Percentiles rank a stretch among this genome's conserved stretches.
These are phyloP conservation scores for Rhynchomys soricoides DNA, from an alignment of 2,113 vertebrate genomes.

Conservation along the genomic window DNA sequence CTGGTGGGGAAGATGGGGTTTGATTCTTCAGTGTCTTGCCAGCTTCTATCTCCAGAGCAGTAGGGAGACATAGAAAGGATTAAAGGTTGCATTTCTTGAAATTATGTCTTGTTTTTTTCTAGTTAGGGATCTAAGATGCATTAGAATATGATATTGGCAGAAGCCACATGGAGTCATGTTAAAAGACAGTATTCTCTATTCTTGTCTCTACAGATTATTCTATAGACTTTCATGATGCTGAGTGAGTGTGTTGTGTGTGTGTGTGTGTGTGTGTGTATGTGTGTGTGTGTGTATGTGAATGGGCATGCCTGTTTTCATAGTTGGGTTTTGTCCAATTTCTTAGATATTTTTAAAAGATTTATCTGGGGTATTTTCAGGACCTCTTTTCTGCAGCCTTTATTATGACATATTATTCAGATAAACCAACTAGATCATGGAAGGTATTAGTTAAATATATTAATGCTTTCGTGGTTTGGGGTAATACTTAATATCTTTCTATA, in stretches of 20 bases:
- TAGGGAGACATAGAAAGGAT: fast-evolving
- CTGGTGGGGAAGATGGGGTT: fast-evolving
- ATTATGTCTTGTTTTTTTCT: not conserved
- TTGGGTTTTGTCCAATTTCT: not conserved
- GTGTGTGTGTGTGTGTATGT: too few relatives aligned
- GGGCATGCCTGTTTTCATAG: not conserved
- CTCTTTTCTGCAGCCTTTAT: not conserved
- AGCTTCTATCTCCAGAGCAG: not conserved
- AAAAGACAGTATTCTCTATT: not conserved
- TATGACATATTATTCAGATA: not conserved
- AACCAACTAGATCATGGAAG: not conserved
- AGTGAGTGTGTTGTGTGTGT: too few relatives aligned
- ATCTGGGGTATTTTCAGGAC: not conserved
- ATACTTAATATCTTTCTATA: not conserved
- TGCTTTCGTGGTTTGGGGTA: not conserved
- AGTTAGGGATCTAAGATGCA: not conserved
- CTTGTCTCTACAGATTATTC: not conserved
- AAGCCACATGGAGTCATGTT: fast-evolving
- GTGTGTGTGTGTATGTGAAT: fast-evolving
- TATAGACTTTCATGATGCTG: not conserved
- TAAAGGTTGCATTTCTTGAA: not conserved
- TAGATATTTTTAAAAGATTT: not conserved
- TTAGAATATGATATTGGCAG: not conserved
- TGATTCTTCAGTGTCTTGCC: too few relatives aligned
- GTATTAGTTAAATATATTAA: not conserved